Conservation (phyloP, 2,888 invertebrate species). For the Megaustenia siamemsis region DNA sequence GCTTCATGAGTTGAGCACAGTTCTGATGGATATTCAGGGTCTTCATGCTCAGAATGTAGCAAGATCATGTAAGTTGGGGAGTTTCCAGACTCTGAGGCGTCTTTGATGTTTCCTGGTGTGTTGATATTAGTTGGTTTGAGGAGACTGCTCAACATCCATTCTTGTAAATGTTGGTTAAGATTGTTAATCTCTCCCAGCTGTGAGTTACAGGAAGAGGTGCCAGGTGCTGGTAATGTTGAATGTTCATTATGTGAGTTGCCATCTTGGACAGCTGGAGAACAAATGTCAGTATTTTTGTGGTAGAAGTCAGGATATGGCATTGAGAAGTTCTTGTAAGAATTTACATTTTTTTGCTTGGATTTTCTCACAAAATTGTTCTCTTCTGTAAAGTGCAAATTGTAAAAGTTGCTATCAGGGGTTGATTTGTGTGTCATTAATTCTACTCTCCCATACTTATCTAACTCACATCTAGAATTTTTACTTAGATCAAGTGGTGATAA, state of each 20-base stretch:
- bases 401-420: neutral
- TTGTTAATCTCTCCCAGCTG: neutral
- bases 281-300: neutral
- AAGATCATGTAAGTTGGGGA: neutral
- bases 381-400: neutral
- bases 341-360: neutral
- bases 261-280: neutral
- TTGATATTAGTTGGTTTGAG: neutral
- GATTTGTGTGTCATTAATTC: neutral
- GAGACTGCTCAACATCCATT: neutral
- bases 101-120: neutral
- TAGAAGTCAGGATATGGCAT: neutral
- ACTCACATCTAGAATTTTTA: neutral
- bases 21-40: too few relatives aligned
- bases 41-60: neutral
- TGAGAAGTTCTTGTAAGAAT: neutral
- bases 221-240: neutral
- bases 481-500: neutral
- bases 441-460: neutral
- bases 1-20: neutral
- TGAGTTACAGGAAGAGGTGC: neutral
- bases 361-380: neutral
- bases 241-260: neutral
- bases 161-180: neutral
- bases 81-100: neutral